A percentile compares a stretch with the other conserved stretches of the same genome.
Conservation (phyloP, 2,797 vertebrate genomes). For the Chaetophractus vellerosus region DNA sequence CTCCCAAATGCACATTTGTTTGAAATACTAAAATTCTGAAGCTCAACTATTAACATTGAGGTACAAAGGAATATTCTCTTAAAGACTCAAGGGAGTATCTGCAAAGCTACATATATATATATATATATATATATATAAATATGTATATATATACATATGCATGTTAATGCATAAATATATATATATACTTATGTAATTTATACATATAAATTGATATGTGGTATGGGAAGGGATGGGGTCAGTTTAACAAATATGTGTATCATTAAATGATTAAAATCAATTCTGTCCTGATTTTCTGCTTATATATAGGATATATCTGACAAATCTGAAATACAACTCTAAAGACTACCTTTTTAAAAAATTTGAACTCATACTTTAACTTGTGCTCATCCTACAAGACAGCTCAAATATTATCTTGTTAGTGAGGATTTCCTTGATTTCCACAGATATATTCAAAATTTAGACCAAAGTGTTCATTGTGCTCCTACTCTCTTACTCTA, state of each 20-base stretch:
- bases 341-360: neutral
- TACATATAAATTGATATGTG: neutral
- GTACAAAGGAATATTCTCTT: neutral
- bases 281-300: neutral
- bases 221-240: too few relatives aligned
- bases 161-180: neutral
- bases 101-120: neutral
- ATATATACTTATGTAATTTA: neutral
- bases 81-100: neutral
- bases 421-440: neutral
- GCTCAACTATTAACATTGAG: neutral
- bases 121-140: neutral
- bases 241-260: neutral
- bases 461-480: neutral
- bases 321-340: neutral
- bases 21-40: neutral
- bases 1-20: neutral
- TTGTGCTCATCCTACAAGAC: neutral
- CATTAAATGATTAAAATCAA: too few relatives aligned
- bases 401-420: neutral
- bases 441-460: neutral
- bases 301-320: neutral
- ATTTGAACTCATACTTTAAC: neutral
- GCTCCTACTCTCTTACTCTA: neutral
- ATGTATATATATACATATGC: neutral